Base-by-base conservation (phyloP, 2,797 vertebrate genomes). In the Melanotaenia maccullochi region DNA sequence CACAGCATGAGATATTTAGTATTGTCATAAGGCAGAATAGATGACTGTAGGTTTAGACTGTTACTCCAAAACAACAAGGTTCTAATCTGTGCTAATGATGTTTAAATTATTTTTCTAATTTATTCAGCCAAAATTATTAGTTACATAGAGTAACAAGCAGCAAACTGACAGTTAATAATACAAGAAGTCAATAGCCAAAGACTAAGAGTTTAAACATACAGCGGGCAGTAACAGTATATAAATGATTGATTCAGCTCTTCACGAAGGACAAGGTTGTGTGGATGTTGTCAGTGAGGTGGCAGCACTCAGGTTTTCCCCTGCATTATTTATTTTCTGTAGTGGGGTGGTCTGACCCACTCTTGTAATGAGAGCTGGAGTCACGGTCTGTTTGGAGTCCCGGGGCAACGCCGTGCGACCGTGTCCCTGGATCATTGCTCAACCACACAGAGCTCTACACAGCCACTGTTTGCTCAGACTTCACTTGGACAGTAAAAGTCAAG, bases 341-440 rank as follows among this genome's bases (percentile, higher is more conserved):
- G 90, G 84, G 90, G 90, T 93, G 88, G 92, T 92, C 92, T 90
- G 90, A 91, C 85, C 85, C 81, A 71, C 84, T 86, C 89, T 79
- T 90, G 85, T 92, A 92, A 93, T 93, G 90, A 94, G 92, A 86
- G 87, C 83, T 86, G 71, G 88, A 94, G 92, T 91, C 91, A 91
- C 68, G 89, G 89, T 93, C 90, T 90, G 87, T 92, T 93, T 92
- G 86, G 78, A 89, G 87, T 93, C 90, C 72, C 61, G 65, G 89
- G 90, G 84, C 91, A 90, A 89, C 73, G 75, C 82, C 73, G 78
- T 82, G 82, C 85, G 71, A 89, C 83, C 74, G 57, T 68, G 78
- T 89, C 90, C 88, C 91, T 85, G 90, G 92, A 93, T 92, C 85
- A 78, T 75, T 75, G 92, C 89, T 92, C 87, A 89, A 88, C 90